Conservation (phyloP, 2,797 vertebrate genomes). For the Peromyscus eremicus region DNA sequence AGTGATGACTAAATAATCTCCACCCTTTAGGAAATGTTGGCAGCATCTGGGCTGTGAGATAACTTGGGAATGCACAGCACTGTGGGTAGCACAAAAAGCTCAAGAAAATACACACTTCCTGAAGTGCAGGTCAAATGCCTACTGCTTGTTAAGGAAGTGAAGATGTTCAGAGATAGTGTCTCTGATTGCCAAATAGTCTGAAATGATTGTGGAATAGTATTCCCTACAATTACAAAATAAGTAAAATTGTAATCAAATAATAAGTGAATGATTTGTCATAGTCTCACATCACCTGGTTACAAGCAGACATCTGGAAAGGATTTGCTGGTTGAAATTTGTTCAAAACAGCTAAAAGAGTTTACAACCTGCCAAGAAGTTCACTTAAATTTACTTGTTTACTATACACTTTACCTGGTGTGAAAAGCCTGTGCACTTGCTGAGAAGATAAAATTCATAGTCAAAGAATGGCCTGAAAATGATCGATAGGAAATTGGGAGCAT, state of each 20-base stretch:
- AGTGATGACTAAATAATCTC: constrained; percentile 28
- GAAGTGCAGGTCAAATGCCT: not conserved
- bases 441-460: constrained; percentile 2
- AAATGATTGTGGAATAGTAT: constrained; percentile 6
- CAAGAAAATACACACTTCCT: not conserved
- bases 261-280: constrained; percentile 16
- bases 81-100: not conserved
- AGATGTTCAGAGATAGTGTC: not conserved
- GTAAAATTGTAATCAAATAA: constrained; percentile 42
- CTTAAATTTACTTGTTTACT: constrained; percentile 19
- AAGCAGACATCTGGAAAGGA: not conserved
- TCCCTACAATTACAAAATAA: not conserved
- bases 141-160: constrained; percentile 10
- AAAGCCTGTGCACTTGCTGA: not conserved
- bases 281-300: constrained; percentile 15
- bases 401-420: not conserved
- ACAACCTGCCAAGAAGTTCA: not conserved
- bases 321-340: not conserved
- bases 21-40: not conserved
- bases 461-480: constrained; percentile 14
- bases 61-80: not conserved
- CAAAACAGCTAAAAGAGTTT: not conserved
- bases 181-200: constrained; percentile 17
- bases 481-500: constrained; percentile 8
- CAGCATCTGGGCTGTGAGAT: not conserved